Conservation (phyloP, 2,113 vertebrate genomes). For the Ceyx cyanopectus region DNA sequence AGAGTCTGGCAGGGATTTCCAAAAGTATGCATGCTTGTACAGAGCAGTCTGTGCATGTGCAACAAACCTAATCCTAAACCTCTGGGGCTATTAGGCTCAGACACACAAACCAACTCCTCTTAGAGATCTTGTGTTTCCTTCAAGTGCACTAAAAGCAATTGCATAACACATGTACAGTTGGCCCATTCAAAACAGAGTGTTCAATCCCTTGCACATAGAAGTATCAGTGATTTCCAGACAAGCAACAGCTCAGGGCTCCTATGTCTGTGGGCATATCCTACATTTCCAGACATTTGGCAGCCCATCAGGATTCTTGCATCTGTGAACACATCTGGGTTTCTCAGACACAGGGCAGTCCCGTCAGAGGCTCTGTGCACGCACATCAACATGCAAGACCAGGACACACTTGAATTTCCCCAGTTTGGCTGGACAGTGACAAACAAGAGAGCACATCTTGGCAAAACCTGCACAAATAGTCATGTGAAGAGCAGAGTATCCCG, state of each 20-base stretch:
- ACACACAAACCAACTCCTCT: not conserved
- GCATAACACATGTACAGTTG: not conserved
- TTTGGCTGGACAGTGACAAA: not conserved
- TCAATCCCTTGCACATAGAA: not conserved
- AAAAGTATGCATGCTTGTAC: not conserved
- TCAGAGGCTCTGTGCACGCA: conserved; percentile 5
- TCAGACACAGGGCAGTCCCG: not conserved
- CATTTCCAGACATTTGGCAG: conserved; percentile 49
- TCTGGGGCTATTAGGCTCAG: not conserved
- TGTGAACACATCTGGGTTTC: conserved; percentile 41
- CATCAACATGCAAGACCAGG: not conserved
- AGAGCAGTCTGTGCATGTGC: not conserved
- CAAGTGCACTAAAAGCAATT: not conserved
- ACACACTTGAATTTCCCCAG: not conserved
- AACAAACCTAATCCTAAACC: not conserved
- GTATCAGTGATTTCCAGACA: not conserved
- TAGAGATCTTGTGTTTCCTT: not conserved
- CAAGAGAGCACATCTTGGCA: not conserved
- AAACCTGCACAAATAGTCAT: not conserved
- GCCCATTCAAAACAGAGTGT: not conserved
- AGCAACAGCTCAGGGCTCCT: not conserved
- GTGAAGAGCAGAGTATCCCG: not conserved
- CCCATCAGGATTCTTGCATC: conserved; percentile 20
- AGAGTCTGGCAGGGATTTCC: not conserved
- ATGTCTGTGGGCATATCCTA: conserved; percentile 41